A percentile compares a stretch with the other conserved stretches of the same genome.
Conservation (phyloP, 2,797 vertebrate genomes). For the Enoplosus armatus region DNA sequence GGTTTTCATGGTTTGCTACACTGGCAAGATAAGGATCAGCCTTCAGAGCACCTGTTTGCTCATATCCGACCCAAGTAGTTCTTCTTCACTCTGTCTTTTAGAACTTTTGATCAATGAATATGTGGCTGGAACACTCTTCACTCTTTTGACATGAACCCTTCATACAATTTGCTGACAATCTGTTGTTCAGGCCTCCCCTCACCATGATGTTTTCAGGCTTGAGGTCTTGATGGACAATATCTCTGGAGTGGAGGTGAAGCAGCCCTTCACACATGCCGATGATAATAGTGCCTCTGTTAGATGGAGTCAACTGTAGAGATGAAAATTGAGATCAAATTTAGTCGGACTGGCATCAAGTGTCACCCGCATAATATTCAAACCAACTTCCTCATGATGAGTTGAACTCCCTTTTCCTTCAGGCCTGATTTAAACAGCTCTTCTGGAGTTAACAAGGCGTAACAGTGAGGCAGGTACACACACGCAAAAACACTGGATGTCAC, state of each 20-base stretch:
- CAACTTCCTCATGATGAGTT: background rate
- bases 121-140: background rate
- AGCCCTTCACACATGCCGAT: slow-evolving; percentile 85
- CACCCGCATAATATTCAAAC: background rate
- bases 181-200: slow-evolving; percentile 34
- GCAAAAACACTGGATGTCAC: background rate
- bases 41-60: background rate
- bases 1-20: background rate
- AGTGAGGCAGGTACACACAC: background rate
- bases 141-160: background rate
- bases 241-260: slow-evolving; percentile 78
- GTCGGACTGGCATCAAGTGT: background rate
- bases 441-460: background rate
- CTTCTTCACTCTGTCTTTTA: too few species aligned
- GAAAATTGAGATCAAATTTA: slow-evolving; percentile 24
- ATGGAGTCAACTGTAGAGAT: slow-evolving; percentile 67
- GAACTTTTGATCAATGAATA: background rate
- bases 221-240: slow-evolving; percentile 87
- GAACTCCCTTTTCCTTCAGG: slow-evolving; percentile 9
- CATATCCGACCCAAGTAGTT: background rate
- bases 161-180: background rate
- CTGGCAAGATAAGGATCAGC: too few species aligned
- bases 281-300: slow-evolving; percentile 78
- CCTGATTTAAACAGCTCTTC: background rate
- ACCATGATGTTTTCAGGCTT: slow-evolving; percentile 89